A percentile compares a stretch with the other conserved stretches of the same genome.
phyloP scores from a whole-genome alignment of 2,888 invertebrate species.

The Leptinotarsa peninsularis region DNA sequence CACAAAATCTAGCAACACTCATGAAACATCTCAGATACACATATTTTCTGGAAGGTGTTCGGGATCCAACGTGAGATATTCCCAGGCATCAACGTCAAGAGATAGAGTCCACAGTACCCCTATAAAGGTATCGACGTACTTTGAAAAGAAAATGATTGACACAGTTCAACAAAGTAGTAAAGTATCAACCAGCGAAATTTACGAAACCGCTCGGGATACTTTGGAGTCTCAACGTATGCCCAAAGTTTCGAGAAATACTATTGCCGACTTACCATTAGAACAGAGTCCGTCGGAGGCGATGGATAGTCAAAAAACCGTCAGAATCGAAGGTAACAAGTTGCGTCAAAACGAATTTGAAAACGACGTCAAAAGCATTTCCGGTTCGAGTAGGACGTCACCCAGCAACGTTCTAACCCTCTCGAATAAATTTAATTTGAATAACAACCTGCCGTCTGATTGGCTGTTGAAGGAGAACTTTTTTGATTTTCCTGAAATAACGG shows the following conservation, averaged over 20 bases:
- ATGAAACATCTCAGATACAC: slow-evolving; percentile 9
- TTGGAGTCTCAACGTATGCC: background rate
- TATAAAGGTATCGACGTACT: slow-evolving; percentile 11
- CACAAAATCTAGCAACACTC: background rate
- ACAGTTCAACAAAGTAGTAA: background rate
- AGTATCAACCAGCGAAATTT: background rate
- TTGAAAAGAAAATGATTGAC: background rate
- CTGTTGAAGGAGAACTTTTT: background rate
- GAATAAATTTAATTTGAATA: background rate
- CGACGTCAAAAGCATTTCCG: background rate
- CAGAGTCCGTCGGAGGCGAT: background rate
- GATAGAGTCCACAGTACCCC: slow-evolving; percentile 1
- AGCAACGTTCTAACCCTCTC: background rate
- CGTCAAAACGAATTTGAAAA: background rate
- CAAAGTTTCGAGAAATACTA: background rate
- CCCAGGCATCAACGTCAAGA: slow-evolving; percentile 3
- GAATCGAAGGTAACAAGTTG: background rate
- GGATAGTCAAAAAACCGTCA: background rate
- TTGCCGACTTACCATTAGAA: background rate
- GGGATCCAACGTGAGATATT: slow-evolving; percentile 23
- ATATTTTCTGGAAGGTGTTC: slow-evolving; percentile 29
- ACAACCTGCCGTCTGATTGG: background rate
- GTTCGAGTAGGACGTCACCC: background rate
- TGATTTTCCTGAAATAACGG: slow-evolving; percentile 3
- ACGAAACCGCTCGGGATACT: background rate